A percentile compares a stretch with the other conserved stretches of the same genome.
phyloP scores from a whole-genome alignment of 1,140 invertebrate species.

The Drosophila pandora region DNA sequence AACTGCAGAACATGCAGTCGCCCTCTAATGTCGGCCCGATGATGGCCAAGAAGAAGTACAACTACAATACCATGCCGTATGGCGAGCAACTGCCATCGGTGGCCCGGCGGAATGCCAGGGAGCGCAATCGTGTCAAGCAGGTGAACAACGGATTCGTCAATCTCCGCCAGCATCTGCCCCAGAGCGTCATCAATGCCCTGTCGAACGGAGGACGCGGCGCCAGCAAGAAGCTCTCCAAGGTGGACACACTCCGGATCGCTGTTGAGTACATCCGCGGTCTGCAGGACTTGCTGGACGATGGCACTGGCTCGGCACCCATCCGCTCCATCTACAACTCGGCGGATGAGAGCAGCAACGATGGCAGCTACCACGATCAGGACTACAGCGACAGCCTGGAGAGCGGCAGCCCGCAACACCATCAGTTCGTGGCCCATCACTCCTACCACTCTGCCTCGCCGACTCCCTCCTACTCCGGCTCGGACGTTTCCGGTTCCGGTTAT shows the following conservation, averaged over 20 bases:
- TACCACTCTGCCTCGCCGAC: slow-evolving; percentile 90
- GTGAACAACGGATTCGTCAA: slow-evolving; percentile 97
- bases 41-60: slow-evolving; percentile 88
- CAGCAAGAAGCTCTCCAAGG: slow-evolving; percentile 96
- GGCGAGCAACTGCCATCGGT: slow-evolving; percentile 89
- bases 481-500: slow-evolving; percentile 72
- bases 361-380: slow-evolving; percentile 29
- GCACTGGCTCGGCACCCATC: slow-evolving; percentile 10
- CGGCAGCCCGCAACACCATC: slow-evolving; percentile 83
- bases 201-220: slow-evolving; percentile 88
- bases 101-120: slow-evolving; percentile 94
- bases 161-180: slow-evolving; percentile 93
- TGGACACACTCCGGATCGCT: slow-evolving; percentile 96
- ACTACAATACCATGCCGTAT: slow-evolving; percentile 86
- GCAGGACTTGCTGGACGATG: slow-evolving; percentile 91
- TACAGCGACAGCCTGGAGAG: slow-evolving; percentile 77
- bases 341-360: slow-evolving; percentile 77
- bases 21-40: slow-evolving; percentile 64
- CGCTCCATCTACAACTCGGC: slow-evolving; percentile 32
- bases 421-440: slow-evolving; percentile 47
- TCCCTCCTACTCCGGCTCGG: slow-evolving; percentile 89
- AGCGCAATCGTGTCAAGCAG: slow-evolving; percentile 97
- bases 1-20: slow-evolving; percentile 73
- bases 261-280: slow-evolving; percentile 97
- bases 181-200: slow-evolving; percentile 89